Base-by-base conservation (phyloP, 2,113 vertebrate genomes). In the Petrocephalus microphthalmus region DNA sequence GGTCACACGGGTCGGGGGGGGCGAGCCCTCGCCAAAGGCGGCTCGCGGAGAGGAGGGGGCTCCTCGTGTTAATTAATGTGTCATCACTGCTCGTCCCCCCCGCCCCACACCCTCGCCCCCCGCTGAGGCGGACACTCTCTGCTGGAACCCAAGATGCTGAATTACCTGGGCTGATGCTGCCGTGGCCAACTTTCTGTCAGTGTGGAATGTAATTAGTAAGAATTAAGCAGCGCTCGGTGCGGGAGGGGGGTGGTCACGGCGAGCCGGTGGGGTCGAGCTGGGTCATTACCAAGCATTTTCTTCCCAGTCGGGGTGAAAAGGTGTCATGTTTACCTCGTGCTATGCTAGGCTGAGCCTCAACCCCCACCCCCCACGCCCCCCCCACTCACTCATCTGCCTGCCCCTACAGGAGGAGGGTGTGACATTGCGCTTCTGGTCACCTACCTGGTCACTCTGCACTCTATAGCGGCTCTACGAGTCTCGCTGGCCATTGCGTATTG, bases 151-250 rank as follows among this genome's bases (percentile, higher is more conserved):
- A 89, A 89, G 90, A 90, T 92, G 88, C 90, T 92, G 91, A 92
- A 93, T 93, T 95, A 96, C 96, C 95, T 96, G 94, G 92, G 90
- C 91, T 88, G 93, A 95, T 90, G 93, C 91, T 92, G 91, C 91
- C n/a, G 90, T 92, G 94, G 96, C 97, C 97, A 97, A 97, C 95
- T 96, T 97, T 96, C 96, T 97, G 97, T 97, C 97, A 97, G 94
- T 95, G 91, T 87, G 94, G 96, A 97, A 97, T 97, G 97, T 97
- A 97, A 97, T 97, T 97, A 97, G 95, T 95, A 94, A 95, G 96
- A 97, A 97, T 97, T 97, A 97, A 97, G 95, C 95, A 92, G 95
- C 93, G 94, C 95, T 95, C 93, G 95, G 95, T 93, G 94, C 93
- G 95, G 93, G 92, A 89, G 93, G 92, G 89, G 93, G 94, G 97